Evolutionary conservation across 1,140 invertebrate species (phyloP).

Genomic region (Drosophila cardini): DNA sequence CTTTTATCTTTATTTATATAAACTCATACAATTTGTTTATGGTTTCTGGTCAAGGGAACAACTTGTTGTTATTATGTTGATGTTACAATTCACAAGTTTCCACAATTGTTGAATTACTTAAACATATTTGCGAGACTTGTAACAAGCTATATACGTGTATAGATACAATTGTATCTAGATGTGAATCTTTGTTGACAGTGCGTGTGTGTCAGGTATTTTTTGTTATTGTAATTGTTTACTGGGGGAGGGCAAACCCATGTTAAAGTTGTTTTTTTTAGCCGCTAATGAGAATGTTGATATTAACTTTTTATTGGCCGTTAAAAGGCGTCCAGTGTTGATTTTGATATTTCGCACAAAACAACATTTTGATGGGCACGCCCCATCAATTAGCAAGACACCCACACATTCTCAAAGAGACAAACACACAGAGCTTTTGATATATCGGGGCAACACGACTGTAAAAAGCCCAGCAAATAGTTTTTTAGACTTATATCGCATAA

Average conservation of each 20-base stretch:
- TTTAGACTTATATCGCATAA: too few species aligned
- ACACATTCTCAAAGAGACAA: not conserved
- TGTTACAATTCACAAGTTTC: slow-evolving; percentile 15
- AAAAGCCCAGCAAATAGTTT: not conserved
- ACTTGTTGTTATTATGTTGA: not conserved
- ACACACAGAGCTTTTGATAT: not conserved
- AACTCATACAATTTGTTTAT: slow-evolving; percentile 10
- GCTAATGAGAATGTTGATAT: slow-evolving; percentile 50
- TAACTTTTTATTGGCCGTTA: slow-evolving; percentile 43
- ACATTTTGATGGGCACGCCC: slow-evolving; percentile 54
- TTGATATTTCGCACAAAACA: slow-evolving; percentile 68
- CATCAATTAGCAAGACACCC: slow-evolving; percentile 53
- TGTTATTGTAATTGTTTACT: slow-evolving; percentile 19
- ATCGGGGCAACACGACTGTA: not conserved
- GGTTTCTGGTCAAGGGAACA: slow-evolving; percentile 19
- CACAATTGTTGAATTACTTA: slow-evolving; percentile 1
- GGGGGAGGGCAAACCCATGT: slow-evolving; percentile 17
- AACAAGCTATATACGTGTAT: slow-evolving; percentile 21
- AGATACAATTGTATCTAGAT: slow-evolving; percentile 24
- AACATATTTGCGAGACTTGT: slow-evolving; percentile 12
- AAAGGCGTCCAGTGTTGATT: slow-evolving; percentile 48
- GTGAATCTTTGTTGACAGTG: slow-evolving; percentile 6
- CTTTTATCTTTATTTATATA: not conserved
- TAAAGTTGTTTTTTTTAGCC: slow-evolving; percentile 9
- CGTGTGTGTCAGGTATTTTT: slow-evolving; percentile 1